A percentile compares a stretch with the other conserved stretches of the same genome.
These are phyloP conservation scores for Oreochromis spilurus DNA, from an alignment of 2,113 vertebrate genomes.

Conservation along the genomic window DNA sequence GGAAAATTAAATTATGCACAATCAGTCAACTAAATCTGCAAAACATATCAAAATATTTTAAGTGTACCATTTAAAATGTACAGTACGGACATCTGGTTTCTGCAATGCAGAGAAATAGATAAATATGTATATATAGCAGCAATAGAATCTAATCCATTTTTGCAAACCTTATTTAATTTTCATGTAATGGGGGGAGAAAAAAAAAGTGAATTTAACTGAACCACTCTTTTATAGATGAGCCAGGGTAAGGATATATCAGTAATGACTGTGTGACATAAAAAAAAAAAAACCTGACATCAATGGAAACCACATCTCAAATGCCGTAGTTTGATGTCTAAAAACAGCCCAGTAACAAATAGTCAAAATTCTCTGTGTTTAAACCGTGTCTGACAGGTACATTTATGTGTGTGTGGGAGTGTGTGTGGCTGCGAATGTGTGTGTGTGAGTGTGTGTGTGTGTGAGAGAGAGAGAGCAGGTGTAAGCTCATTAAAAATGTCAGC, in stretches of 20 bases:
- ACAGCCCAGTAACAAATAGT: conserved; percentile 60
- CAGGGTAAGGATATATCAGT: conserved; percentile 40
- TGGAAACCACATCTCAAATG: conserved; percentile 48
- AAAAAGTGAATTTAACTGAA: conserved; percentile 32
- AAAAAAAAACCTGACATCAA: conserved; percentile 48
- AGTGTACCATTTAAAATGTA: neutral
- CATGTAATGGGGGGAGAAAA: neutral
- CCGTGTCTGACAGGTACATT: conserved; percentile 54
- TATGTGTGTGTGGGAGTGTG: neutral
- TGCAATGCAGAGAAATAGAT: neutral
- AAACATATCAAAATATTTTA: neutral
- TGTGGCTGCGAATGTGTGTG: neutral
- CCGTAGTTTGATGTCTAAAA: conserved; percentile 69
- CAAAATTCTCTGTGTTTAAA: conserved; percentile 55
- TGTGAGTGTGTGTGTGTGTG: neutral
- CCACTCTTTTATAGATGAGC: conserved; percentile 43
- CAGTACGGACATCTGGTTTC: neutral
- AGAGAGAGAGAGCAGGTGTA: neutral
- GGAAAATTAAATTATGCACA: neutral
- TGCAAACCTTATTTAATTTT: neutral
- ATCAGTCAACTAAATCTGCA: neutral
- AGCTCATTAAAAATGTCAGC: conserved; percentile 56
- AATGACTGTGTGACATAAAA: conserved; percentile 56
- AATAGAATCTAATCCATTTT: neutral
- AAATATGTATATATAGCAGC: neutral